Evolutionary conservation across 2,113 vertebrate genomes (phyloP).

Genomic region (Struthidea cinerea): DNA sequence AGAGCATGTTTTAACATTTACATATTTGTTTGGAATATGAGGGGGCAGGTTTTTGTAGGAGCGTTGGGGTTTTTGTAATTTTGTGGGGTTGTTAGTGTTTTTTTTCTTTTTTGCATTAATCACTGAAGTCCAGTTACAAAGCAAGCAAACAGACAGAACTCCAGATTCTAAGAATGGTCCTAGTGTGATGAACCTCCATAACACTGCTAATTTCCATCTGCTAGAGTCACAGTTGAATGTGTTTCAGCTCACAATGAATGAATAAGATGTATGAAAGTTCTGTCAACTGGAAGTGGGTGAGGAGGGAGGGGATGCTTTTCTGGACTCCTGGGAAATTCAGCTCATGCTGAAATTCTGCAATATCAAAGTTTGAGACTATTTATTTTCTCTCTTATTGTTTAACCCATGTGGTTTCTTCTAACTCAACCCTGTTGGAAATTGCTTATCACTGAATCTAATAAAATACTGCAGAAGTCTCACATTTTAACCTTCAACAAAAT

Average conservation of each 20-base stretch:
- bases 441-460: background rate
- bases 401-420: background rate
- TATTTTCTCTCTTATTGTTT: background rate
- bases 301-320: background rate
- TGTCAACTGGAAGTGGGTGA: no score
- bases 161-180: background rate
- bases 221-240: background rate
- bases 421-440: background rate
- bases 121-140: background rate
- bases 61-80: background rate
- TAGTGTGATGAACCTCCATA: background rate
- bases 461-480: background rate
- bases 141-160: background rate
- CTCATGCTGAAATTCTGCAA: background rate
- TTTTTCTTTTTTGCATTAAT: background rate
- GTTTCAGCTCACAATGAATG: background rate
- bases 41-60: background rate
- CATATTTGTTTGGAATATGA: background rate
- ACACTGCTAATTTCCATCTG: background rate
- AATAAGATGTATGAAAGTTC: background rate
- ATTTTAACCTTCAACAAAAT: background rate
- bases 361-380: background rate
- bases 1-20: background rate
- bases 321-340: background rate
- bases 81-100: accelerated